Percentiles rank a stretch among this genome's conserved stretches.
Conservation (phyloP, 2,797 vertebrate genomes). For the Labroides dimidiatus region DNA sequence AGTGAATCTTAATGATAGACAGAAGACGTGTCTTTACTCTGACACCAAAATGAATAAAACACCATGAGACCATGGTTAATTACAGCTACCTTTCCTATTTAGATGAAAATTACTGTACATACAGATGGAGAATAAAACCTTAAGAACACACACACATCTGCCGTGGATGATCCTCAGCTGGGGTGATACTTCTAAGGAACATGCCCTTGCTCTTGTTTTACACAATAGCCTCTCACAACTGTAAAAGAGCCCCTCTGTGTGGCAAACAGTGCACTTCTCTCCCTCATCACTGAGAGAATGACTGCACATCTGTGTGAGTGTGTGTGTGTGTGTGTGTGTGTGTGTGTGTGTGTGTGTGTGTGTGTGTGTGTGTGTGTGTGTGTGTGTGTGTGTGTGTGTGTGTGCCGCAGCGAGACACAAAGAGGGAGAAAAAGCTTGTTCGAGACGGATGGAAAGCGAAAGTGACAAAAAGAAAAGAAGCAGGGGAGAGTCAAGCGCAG, state of each 20-base stretch:
- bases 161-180: conserved; percentile 39
- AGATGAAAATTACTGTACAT: no score
- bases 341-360: no score
- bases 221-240: conserved; percentile 69
- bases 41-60: no score
- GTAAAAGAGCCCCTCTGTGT: conserved; percentile 64
- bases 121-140: neutral
- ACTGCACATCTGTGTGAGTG: conserved; percentile 21
- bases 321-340: no score
- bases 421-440: conserved; percentile 6
- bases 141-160: neutral
- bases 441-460: conserved; percentile 38
- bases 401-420: conserved; percentile 6
- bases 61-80: no score
- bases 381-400: neutral
- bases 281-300: conserved; percentile 46
- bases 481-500: conserved; percentile 29
- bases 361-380: conserved; percentile 6
- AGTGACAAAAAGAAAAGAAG: conserved; percentile 41
- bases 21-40: no score
- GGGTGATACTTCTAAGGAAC: conserved; percentile 55
- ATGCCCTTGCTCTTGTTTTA: conserved; percentile 56
- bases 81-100: no score
- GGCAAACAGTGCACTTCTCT: conserved; percentile 38
- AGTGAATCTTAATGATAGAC: no score